These are phyloP conservation scores for Chloromyia formosa DNA, from an alignment of 2,888 invertebrate genomes.

Conservation along the genomic window DNA sequence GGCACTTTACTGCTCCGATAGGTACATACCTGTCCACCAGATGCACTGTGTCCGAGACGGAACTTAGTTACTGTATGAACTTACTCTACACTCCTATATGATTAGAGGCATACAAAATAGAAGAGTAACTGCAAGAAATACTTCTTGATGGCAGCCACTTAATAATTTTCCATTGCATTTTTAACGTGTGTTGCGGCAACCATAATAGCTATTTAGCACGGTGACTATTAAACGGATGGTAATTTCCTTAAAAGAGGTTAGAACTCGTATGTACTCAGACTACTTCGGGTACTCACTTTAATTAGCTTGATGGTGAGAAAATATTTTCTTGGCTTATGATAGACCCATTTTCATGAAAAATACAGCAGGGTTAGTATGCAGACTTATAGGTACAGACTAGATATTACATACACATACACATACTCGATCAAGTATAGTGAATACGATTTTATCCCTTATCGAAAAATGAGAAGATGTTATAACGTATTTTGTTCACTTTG, in stretches of 20 bases:
- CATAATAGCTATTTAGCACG: slow-evolving; percentile 47
- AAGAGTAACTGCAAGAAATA: slow-evolving; percentile 1
- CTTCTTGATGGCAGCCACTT: slow-evolving; percentile 32
- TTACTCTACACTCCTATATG: slow-evolving; percentile 26
- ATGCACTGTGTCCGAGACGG: slow-evolving; percentile 31
- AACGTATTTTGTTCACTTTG: too few species aligned
- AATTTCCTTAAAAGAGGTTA: slow-evolving; percentile 48
- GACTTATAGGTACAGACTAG: too few species aligned
- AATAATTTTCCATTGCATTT: slow-evolving; percentile 30
- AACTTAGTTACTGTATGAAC: slow-evolving; percentile 20
- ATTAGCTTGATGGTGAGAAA: slow-evolving; percentile 49
- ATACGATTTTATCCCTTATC: too few species aligned
- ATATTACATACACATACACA: too few species aligned
- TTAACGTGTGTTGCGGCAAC: slow-evolving; percentile 14
- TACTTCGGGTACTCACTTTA: slow-evolving; percentile 36
- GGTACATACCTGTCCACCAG: slow-evolving; percentile 37
- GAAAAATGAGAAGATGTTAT: too few species aligned
- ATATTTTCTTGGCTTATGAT: slow-evolving; percentile 42
- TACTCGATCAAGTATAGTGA: too few species aligned
- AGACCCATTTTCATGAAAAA: slow-evolving; percentile 26
- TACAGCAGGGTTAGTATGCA: too few species aligned
- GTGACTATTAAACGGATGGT: slow-evolving; percentile 47
- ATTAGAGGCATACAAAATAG: slow-evolving; percentile 35
- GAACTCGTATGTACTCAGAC: slow-evolving; percentile 22
- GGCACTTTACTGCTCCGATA: slow-evolving; percentile 48